These are phyloP conservation scores for Tigriopus californicus DNA, from an alignment of 2,888 invertebrate genomes.

Conservation along the genomic window DNA sequence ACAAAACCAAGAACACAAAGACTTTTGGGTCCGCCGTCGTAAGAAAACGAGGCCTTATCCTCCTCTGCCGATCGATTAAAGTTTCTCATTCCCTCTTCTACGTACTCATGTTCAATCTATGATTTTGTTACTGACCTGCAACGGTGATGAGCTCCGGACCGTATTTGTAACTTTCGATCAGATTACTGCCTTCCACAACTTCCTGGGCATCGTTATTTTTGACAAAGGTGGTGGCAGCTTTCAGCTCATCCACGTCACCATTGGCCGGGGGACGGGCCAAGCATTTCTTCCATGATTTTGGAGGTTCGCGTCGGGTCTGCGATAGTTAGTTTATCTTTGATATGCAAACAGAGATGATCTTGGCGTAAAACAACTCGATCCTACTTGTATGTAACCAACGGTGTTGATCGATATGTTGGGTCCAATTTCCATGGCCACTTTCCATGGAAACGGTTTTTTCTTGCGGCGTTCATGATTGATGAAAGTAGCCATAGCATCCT, in stretches of 20 bases:
- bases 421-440: slow-evolving; percentile 7
- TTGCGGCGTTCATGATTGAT: slow-evolving; percentile 6
- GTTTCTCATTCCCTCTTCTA: neutral
- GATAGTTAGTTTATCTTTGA: too few relatives aligned
- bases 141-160: slow-evolving; percentile 9
- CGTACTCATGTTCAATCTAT: neutral
- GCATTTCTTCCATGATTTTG: slow-evolving; percentile 8
- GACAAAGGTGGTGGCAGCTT: slow-evolving; percentile 4
- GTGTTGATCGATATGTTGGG: slow-evolving; percentile 5
- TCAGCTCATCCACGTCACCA: neutral
- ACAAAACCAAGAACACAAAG: slow-evolving; percentile 7
- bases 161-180: slow-evolving; percentile 10
- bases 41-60: slow-evolving; percentile 1
- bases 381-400: neutral
- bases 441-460: slow-evolving; percentile 11
- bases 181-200: neutral
- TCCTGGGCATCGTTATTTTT: slow-evolving; percentile 2
- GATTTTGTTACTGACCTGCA: slow-evolving; percentile 1
- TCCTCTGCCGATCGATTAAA: neutral
- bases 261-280: neutral
- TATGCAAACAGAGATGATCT: too few relatives aligned
- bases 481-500: neutral
- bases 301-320: neutral
- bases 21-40: slow-evolving; percentile 5
- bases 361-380: neutral